phyloP scores from a whole-genome alignment of 2,888 invertebrate species.

The Encarsia formosa region DNA sequence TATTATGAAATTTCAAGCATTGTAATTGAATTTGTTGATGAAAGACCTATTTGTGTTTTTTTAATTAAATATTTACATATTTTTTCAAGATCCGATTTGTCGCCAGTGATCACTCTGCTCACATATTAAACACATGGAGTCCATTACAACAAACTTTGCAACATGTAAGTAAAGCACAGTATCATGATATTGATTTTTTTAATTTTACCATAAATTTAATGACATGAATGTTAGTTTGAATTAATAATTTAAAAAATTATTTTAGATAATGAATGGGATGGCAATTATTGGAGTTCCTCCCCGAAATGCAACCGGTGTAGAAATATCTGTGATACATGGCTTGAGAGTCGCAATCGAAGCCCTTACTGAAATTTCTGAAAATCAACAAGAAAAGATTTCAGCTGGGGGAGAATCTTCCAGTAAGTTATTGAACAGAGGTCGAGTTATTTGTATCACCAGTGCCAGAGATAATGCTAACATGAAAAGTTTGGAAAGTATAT shows the following conservation, averaged over 20 bases:
- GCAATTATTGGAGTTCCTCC: constrained; percentile 78
- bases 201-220: background rate
- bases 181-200: background rate
- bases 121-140: constrained; percentile 82
- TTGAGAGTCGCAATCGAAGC: constrained; percentile 82
- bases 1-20: no score
- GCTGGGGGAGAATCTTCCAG: constrained; percentile 51
- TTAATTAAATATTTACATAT: no score
- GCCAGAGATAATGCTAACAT: constrained; percentile 84
- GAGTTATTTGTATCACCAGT: constrained; percentile 88
- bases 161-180: constrained; percentile 68
- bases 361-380: constrained; percentile 75
- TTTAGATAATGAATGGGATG: constrained; percentile 75
- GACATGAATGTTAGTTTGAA: background rate
- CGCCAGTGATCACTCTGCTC: constrained; percentile 81
- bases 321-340: constrained; percentile 75
- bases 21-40: constrained; percentile 2
- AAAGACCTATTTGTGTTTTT: no score
- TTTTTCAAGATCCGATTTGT: constrained; percentile 76
- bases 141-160: constrained; percentile 78
- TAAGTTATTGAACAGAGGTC: constrained; percentile 61
- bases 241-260: no score
- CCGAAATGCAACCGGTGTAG: constrained; percentile 58
- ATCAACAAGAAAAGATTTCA: constrained; percentile 61
- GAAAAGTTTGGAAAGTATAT: constrained; percentile 81